These are phyloP conservation scores for Amazona vittata DNA, from an alignment of 2,113 vertebrate genomes.

Conservation along the genomic window DNA sequence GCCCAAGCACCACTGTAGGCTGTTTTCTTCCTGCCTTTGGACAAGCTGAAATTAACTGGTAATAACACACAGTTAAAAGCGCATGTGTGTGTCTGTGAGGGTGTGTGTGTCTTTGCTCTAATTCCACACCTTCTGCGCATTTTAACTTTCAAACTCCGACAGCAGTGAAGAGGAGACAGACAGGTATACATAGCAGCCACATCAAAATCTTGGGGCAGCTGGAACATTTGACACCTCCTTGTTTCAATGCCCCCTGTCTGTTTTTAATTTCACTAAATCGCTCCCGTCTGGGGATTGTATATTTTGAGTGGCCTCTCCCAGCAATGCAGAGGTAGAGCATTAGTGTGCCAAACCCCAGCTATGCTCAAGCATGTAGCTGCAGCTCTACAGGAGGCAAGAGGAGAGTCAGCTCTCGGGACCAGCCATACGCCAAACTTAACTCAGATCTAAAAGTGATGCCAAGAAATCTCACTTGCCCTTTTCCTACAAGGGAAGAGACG, in stretches of 20 bases:
- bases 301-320: constrained; percentile 79
- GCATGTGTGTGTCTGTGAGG: constrained; percentile 23
- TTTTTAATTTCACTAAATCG: constrained; percentile 83
- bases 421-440: neutral
- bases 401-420: neutral
- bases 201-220: constrained; percentile 75
- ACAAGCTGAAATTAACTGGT: constrained; percentile 68
- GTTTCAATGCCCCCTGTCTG: constrained; percentile 73
- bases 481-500: neutral
- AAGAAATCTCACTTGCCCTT: neutral
- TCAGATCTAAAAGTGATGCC: neutral
- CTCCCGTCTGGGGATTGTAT: constrained; percentile 82
- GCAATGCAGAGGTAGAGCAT: constrained; percentile 63
- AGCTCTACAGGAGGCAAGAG: constrained; percentile 8
- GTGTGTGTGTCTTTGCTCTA: constrained; percentile 1
- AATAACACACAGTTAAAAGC: constrained; percentile 72
- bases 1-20: constrained; percentile 37
- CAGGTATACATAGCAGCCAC: constrained; percentile 71
- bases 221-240: constrained; percentile 78
- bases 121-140: constrained; percentile 58
- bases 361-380: constrained; percentile 14
- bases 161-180: constrained; percentile 51
- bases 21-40: constrained; percentile 60
- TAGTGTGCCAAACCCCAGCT: constrained; percentile 65
- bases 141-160: constrained; percentile 61